A percentile compares a stretch with the other conserved stretches of the same genome.
Evolutionary conservation across 2,888 invertebrate species (phyloP).

Genomic region (Blera fallax): DNA sequence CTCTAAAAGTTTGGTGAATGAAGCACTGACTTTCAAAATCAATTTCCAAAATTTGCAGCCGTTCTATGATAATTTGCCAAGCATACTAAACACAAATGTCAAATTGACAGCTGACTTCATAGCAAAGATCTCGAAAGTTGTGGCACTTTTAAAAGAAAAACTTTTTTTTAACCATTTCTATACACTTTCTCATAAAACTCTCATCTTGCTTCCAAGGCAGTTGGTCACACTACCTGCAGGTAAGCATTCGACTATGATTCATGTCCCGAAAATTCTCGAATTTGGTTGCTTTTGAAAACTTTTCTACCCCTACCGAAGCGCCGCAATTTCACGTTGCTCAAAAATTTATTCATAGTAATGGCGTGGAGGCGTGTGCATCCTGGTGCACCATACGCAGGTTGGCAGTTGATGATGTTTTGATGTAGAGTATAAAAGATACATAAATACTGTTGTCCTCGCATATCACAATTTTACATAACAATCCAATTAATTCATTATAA

Average conservation of each 20-base stretch:
- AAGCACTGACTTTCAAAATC: too few species aligned
- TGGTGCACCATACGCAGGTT: background rate
- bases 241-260: background rate
- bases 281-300: background rate
- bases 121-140: too few species aligned
- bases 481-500: slow-evolving; percentile 70
- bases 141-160: too few species aligned
- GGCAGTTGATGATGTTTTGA: slow-evolving; percentile 12
- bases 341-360: slow-evolving; percentile 2
- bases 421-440: slow-evolving; percentile 26
- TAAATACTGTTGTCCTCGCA: slow-evolving; percentile 39
- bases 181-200: too few species aligned
- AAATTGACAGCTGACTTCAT: too few species aligned
- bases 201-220: too few species aligned
- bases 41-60: too few species aligned
- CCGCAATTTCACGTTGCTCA: background rate
- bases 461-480: slow-evolving; percentile 36
- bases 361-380: background rate
- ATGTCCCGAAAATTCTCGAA: background rate
- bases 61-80: too few species aligned
- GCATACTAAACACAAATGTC: too few species aligned
- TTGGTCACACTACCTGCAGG: background rate
- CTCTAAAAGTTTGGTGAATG: too few species aligned
- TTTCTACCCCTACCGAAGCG: background rate
- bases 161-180: too few species aligned